Conservation (phyloP, 2,797 vertebrate genomes). For the Masticophis lateralis region DNA sequence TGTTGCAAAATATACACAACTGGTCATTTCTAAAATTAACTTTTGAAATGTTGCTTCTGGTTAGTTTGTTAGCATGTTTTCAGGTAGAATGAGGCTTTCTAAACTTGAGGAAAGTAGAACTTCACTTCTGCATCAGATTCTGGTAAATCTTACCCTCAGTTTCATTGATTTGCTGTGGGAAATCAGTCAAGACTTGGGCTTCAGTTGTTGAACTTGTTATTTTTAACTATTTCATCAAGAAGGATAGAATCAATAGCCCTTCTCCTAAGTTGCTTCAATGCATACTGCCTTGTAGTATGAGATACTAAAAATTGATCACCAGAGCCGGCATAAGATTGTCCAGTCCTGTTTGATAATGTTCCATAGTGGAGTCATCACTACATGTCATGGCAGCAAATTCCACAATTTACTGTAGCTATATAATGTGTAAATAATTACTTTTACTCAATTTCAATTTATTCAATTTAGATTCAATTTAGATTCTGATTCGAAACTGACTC, state of each 20-base stretch:
- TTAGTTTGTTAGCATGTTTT: not conserved
- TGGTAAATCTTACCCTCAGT: not conserved
- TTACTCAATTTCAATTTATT: not conserved
- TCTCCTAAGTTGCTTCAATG: not conserved
- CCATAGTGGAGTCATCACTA: not conserved
- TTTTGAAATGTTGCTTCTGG: not conserved
- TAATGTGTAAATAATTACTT: not conserved
- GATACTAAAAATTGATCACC: not conserved
- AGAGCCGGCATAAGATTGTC: not conserved
- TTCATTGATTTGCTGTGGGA: not conserved
- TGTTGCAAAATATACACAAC: slow-evolving; percentile 62
- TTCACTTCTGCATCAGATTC: not conserved
- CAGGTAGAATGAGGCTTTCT: not conserved
- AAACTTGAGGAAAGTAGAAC: not conserved
- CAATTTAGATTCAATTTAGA: too few relatives aligned
- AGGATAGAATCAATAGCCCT: not conserved
- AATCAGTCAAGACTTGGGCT: not conserved
- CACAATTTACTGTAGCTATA: not conserved
- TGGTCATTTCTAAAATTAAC: slow-evolving; percentile 61
- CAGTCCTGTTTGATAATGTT: not conserved
- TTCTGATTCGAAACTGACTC: not conserved
- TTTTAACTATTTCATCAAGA: not conserved
- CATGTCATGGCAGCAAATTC: not conserved
- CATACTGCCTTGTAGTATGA: not conserved
- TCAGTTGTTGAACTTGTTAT: not conserved